Percentiles rank a stretch among this genome's conserved stretches.
Conservation (phyloP, 2,797 vertebrate genomes). For the Scarus forsteni region DNA sequence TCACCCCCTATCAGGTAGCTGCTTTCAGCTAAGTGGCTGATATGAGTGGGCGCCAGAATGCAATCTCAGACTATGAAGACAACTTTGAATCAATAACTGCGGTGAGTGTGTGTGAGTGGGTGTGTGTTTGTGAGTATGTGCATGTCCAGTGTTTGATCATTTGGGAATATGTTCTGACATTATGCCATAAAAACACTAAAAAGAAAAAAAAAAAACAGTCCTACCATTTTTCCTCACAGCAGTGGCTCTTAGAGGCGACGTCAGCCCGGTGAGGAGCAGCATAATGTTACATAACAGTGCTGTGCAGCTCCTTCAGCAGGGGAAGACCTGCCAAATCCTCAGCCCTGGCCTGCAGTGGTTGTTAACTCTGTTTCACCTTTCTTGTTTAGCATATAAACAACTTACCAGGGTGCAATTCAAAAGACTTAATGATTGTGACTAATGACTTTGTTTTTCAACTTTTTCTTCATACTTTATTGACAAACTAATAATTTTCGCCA, state of each 20-base stretch:
- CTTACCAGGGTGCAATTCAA: not conserved
- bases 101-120: slow-evolving; percentile 26
- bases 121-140: slow-evolving; percentile 21
- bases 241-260: slow-evolving; percentile 30
- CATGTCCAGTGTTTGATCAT: slow-evolving; percentile 24
- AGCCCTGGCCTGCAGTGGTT: not conserved
- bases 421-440: slow-evolving; percentile 1
- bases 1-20: slow-evolving; percentile 52
- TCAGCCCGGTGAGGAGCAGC: slow-evolving; percentile 16
- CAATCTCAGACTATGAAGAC: slow-evolving; percentile 52
- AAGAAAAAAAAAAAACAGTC: not conserved
- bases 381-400: slow-evolving; percentile 14
- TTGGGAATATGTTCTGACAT: slow-evolving; percentile 42
- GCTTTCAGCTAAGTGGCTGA: slow-evolving; percentile 65
- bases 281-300: slow-evolving; percentile 46
- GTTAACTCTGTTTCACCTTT: slow-evolving; percentile 9
- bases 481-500: too few relatives aligned
- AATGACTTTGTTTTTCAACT: not conserved
- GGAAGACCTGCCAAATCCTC: slow-evolving; percentile 1
- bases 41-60: slow-evolving; percentile 58
- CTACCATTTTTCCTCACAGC: slow-evolving; percentile 27
- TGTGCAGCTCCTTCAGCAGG: slow-evolving; percentile 3
- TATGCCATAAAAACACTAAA: slow-evolving; percentile 48
- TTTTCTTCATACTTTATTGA: too few relatives aligned
- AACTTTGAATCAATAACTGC: slow-evolving; percentile 64